Percentiles rank a stretch among this genome's conserved stretches.
phyloP scores from a whole-genome alignment of 1,140 invertebrate species.

The Metopolophium dirhodum region DNA sequence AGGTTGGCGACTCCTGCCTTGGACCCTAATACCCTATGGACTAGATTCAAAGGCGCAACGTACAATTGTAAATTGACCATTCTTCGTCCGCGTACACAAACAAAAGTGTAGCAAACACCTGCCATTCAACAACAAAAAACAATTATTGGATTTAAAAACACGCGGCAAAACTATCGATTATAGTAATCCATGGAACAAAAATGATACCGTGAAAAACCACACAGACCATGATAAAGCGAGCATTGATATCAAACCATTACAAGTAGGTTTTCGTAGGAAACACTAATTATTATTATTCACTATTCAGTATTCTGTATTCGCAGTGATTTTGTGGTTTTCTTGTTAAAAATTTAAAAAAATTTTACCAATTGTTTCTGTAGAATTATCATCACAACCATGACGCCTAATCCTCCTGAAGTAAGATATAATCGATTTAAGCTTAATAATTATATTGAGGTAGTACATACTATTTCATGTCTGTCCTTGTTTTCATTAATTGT shows the following conservation, averaged over 20 bases:
- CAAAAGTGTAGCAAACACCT: not conserved
- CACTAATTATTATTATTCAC: not conserved
- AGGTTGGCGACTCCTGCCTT: too few species aligned
- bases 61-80: not conserved
- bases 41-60: not conserved
- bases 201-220: not conserved
- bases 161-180: not conserved
- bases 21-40: not conserved
- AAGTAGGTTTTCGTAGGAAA: conserved; percentile 19
- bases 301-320: not conserved
- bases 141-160: not conserved
- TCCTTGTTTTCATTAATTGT: not conserved
- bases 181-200: conserved; percentile 13
- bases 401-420: conserved; percentile 52
- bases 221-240: not conserved
- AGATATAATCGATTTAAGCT: not conserved
- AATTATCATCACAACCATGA: not conserved
- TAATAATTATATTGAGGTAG: not conserved
- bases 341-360: not conserved
- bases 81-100: not conserved
- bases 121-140: not conserved
- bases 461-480: not conserved
- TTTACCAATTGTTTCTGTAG: not conserved
- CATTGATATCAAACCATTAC: conserved; percentile 50
- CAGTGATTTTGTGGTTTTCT: not conserved